A percentile compares a stretch with the other conserved stretches of the same genome.
These are phyloP conservation scores for Drosophila kanekoi DNA, from an alignment of 2,888 invertebrate genomes.

Conservation along the genomic window DNA sequence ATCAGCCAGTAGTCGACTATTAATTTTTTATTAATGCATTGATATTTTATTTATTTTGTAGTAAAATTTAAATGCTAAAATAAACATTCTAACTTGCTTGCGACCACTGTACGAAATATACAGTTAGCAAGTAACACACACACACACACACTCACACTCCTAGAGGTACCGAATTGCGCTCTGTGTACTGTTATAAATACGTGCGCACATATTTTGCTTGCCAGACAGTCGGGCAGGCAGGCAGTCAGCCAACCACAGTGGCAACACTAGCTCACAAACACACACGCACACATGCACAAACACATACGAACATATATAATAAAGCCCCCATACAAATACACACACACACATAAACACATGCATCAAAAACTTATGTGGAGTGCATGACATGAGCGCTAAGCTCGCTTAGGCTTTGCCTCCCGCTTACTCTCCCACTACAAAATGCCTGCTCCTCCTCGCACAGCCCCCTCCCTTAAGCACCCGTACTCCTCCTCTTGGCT, in stretches of 20 bases:
- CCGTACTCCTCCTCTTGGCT: constrained; percentile 6
- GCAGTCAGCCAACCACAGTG: constrained; percentile 62
- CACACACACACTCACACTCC: constrained; percentile 25
- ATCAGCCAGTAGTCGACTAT: no score
- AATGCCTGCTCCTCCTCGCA: constrained; percentile 6
- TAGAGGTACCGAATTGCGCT: constrained; percentile 40
- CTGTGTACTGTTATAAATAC: constrained; percentile 69
- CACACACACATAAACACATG: constrained; percentile 14
- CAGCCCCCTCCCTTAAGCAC: not conserved
- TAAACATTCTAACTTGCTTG: not conserved
- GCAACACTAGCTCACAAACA: constrained; percentile 33
- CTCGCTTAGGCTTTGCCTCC: constrained; percentile 61
- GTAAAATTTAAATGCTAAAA: no score
- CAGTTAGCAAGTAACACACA: constrained; percentile 63
- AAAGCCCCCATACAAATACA: constrained; percentile 7
- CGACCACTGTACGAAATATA: constrained; percentile 55
- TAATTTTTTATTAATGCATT: no score
- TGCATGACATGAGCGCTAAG: constrained; percentile 74
- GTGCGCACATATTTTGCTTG: constrained; percentile 59
- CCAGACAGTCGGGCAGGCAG: constrained; percentile 48
- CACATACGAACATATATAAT: constrained; percentile 20
- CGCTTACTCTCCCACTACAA: constrained; percentile 21
- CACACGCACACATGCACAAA: constrained; percentile 10
- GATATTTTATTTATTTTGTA: no score
- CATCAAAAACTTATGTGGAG: constrained; percentile 69